A percentile compares a stretch with the other conserved stretches of the same genome.
phyloP scores from a whole-genome alignment of 2,888 invertebrate genomes.

The Mimachlamys varia region DNA sequence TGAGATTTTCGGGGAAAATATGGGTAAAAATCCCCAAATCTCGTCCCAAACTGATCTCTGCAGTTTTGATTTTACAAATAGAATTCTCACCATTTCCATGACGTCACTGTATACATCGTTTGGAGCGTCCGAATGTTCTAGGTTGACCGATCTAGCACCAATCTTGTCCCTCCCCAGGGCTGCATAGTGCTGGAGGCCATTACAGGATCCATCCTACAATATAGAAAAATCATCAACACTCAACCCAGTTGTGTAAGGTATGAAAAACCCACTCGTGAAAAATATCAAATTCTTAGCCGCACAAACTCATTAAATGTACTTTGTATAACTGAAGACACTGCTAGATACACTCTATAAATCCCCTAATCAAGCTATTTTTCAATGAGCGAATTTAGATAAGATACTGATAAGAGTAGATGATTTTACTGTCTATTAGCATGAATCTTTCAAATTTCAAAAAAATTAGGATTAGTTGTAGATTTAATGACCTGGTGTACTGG shows the following conservation, averaged over 20 bases:
- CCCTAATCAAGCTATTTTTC: too few relatives aligned
- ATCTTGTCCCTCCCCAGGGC: slow-evolving; percentile 96
- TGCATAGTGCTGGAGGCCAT: slow-evolving; percentile 99
- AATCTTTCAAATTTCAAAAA: slow-evolving; percentile 95
- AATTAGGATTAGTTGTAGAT: slow-evolving; percentile 83
- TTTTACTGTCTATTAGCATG: slow-evolving; percentile 83
- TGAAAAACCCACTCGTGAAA: too few relatives aligned
- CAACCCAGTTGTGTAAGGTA: too few relatives aligned
- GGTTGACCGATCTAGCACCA: slow-evolving; percentile 96
- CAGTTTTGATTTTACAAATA: neutral
- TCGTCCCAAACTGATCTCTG: too few relatives aligned
- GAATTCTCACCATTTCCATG: slow-evolving; percentile 86
- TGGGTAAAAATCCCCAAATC: too few relatives aligned
- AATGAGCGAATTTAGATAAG: too few relatives aligned
- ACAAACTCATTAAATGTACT: too few relatives aligned
- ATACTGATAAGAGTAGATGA: too few relatives aligned
- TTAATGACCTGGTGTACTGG: slow-evolving; percentile 95
- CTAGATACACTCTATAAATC: too few relatives aligned
- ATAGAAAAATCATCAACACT: neutral
- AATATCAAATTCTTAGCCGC: too few relatives aligned
- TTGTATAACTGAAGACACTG: too few relatives aligned
- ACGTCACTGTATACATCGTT: slow-evolving; percentile 97
- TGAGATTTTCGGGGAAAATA: too few relatives aligned
- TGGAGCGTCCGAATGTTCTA: slow-evolving; percentile 88
- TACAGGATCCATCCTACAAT: slow-evolving; percentile 95